Percentiles rank a stretch among this genome's conserved stretches.
phyloP scores from a whole-genome alignment of 2,888 invertebrate genomes.

The Lepidocyrtoides sp. region DNA sequence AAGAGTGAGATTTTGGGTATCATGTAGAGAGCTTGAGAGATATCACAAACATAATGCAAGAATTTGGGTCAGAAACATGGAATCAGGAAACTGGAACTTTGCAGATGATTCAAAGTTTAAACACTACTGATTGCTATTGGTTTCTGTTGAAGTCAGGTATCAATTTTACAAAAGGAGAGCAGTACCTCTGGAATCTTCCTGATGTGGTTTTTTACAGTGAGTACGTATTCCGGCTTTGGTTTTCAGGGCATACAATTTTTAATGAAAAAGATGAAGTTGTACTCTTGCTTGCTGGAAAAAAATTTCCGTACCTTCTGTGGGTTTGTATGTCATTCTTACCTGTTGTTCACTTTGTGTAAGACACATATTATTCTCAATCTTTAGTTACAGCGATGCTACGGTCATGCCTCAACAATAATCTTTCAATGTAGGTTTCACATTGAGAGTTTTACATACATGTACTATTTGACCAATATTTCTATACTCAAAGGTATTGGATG shows the following conservation, averaged over 20 bases:
- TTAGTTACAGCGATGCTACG: background rate
- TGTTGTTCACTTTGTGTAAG: background rate
- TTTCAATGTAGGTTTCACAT: constrained; percentile 41
- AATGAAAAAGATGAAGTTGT: background rate
- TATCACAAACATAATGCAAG: too few species aligned
- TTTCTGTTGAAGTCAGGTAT: background rate
- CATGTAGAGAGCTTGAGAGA: too few species aligned
- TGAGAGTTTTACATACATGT: constrained; percentile 43
- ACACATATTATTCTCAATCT: background rate
- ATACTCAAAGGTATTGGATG: background rate
- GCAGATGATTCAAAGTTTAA: background rate
- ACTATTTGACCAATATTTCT: background rate
- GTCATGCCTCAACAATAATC: background rate
- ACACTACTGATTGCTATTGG: background rate
- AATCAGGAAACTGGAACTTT: background rate
- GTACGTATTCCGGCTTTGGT: too few species aligned
- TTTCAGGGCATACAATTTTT: background rate
- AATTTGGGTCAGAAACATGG: background rate
- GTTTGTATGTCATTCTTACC: background rate
- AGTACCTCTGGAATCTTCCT: background rate
- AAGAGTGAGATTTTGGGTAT: background rate
- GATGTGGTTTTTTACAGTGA: background rate
- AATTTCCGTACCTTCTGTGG: background rate
- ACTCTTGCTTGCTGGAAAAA: too few species aligned
- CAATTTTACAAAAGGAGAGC: background rate